A percentile compares a stretch with the other conserved stretches of the same genome.
Conservation (phyloP, 2,113 vertebrate species). For the Romanogobio albipinnatus region DNA sequence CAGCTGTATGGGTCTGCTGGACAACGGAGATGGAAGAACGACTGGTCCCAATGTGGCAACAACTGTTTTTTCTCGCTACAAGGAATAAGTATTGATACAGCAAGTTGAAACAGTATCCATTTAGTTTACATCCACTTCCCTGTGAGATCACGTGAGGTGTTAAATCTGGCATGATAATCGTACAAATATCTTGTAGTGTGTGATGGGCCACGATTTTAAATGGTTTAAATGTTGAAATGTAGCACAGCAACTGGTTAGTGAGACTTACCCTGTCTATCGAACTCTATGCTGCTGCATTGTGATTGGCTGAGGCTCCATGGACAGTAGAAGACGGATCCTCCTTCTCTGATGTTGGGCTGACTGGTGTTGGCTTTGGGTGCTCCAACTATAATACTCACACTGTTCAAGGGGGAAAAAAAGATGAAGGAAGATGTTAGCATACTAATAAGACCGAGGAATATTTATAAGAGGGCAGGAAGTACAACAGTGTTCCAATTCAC, state of each 20-base stretch:
- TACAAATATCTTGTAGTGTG: no score
- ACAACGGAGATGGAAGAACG: no score
- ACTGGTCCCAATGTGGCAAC: no score
- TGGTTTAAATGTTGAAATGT: neutral
- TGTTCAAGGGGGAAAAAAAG: slow-evolving; percentile 60
- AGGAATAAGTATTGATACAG: no score
- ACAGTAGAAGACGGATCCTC: slow-evolving; percentile 88
- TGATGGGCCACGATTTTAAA: no score
- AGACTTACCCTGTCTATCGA: slow-evolving; percentile 82
- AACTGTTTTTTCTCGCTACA: no score
- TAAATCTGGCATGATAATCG: no score
- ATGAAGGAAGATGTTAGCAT: slow-evolving; percentile 45
- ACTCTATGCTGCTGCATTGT: slow-evolving; percentile 75
- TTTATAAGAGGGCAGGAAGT: slow-evolving; percentile 6
- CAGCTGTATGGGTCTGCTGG: no score
- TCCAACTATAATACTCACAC: slow-evolving; percentile 85
- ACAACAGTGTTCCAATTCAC: neutral
- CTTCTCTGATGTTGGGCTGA: slow-evolving; percentile 79
- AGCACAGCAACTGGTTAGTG: neutral
- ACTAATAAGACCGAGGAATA: slow-evolving; percentile 24
- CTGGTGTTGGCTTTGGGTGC: slow-evolving; percentile 87
- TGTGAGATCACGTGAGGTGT: no score
- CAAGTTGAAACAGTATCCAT: no score
- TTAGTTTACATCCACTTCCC: no score
- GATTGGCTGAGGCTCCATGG: slow-evolving; percentile 78